Base-by-base conservation (phyloP, 2,888 invertebrate species). In the Tridacna gigas region DNA sequence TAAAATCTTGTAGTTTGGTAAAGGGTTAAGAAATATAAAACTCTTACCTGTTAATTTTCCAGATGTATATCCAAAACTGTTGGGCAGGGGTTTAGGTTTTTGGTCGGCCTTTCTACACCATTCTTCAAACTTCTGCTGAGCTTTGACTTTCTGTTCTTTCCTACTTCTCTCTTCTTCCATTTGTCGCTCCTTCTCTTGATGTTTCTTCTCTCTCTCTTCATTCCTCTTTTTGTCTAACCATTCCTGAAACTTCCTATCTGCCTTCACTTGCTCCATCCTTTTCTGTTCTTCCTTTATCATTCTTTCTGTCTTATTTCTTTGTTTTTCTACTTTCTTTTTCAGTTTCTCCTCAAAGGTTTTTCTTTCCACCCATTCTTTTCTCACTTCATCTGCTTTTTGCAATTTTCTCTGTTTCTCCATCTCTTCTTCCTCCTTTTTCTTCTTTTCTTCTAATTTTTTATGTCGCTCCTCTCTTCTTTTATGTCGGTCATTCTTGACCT, bases 11-110 rank as follows among this genome's bases (percentile, higher is more conserved):
- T 12, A 9, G n/a, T 63, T 1, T n/a, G 63, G 63, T n/a, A 63
- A 63, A 63, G 63, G 63, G 63, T 63, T 63, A 63, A 37, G 7
- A 37, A 71, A 48, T 26, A 56, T 26, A 5, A 22, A 73, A 20
- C n/a, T 22, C 51, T 77, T 79, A 93, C 93, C 93, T 86, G 91
- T 92, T 20, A 93, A 83, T 90, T 93, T 92, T 66, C 92, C 93
- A 26, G 90, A 89, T 4, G 91, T 86, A 77, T 91, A 92, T 45
- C 92, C 92, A 79, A 90, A 91, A 79, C 92, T 92, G 66, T 90
- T 91, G 0, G 91, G 91, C 26, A 90, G 89, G 47, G 91, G 90
- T 79, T 91, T 90, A 0, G 91, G 92, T 74, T 91, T 83, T 25
- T 89, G 85, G 48, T 90, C 88, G 0, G 91, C 91, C 76, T 85